A percentile compares a stretch with the other conserved stretches of the same genome.
phyloP scores from a whole-genome alignment of 2,113 vertebrate genomes.

The Stigmatopora nigra region DNA sequence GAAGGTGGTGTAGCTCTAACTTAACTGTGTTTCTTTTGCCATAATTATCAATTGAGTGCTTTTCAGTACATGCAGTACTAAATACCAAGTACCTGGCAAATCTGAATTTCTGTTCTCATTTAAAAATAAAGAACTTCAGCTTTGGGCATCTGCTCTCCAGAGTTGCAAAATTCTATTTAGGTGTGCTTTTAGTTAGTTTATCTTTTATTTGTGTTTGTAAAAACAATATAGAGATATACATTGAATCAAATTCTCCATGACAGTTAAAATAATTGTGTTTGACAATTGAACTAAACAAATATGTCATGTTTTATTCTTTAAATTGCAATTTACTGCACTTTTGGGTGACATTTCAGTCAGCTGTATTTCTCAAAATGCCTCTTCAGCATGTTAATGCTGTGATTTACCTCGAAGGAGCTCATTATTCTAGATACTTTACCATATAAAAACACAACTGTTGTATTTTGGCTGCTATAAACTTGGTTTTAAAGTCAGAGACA shows the following conservation, averaged over 20 bases:
- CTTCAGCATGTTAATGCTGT: background rate
- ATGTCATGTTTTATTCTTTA: constrained; percentile 49
- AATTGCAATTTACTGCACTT: constrained; percentile 12
- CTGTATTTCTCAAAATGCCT: too few relatives aligned
- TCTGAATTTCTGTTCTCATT: constrained; percentile 37
- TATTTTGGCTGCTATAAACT: constrained; percentile 9
- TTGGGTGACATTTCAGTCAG: too few relatives aligned
- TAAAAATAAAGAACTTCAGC: constrained; percentile 33
- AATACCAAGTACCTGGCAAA: constrained; percentile 41
- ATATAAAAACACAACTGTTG: constrained; percentile 27
- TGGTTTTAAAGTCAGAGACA: constrained; percentile 18
- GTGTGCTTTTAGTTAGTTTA: constrained; percentile 71
- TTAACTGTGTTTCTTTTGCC: constrained; percentile 20
- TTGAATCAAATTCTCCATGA: constrained; percentile 54
- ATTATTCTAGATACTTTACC: constrained; percentile 11
- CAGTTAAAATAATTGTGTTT: too few relatives aligned
- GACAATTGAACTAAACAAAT: too few relatives aligned
- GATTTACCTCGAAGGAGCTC: constrained; percentile 4
- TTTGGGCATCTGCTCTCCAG: constrained; percentile 52
- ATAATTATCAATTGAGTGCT: constrained; percentile 23
- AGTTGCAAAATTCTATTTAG: constrained; percentile 48
- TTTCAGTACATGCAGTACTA: constrained; percentile 46
- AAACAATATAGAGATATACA: constrained; percentile 64
- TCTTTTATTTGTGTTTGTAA: constrained; percentile 64
- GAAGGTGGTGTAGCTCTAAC: constrained; percentile 11